These are phyloP conservation scores for Misgurnus mizolepis DNA, from an alignment of 2,113 vertebrate genomes.

Conservation along the genomic window DNA sequence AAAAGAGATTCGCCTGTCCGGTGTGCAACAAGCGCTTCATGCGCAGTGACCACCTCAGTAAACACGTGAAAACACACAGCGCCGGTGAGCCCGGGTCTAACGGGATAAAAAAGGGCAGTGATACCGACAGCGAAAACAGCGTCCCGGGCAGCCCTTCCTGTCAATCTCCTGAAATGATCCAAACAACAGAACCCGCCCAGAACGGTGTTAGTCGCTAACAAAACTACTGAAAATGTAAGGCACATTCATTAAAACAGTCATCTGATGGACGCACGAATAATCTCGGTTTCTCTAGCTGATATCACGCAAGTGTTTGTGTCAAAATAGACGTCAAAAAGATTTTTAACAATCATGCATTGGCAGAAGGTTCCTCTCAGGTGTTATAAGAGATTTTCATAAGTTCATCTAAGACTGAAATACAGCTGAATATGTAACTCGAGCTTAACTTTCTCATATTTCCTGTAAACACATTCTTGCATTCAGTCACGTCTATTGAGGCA, in stretches of 20 bases:
- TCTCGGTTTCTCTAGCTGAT: not conserved
- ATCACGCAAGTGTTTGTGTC: not conserved
- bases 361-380: constrained; percentile 31
- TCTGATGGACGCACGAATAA: no score
- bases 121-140: constrained; percentile 90
- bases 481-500: constrained; percentile 64
- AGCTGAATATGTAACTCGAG: not conserved
- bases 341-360: not conserved
- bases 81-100: constrained; percentile 68
- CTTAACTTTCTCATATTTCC: constrained; percentile 34
- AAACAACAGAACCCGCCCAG: constrained; percentile 65
- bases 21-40: constrained; percentile 91
- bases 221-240: not conserved
- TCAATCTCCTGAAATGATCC: constrained; percentile 82
- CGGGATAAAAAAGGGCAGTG: constrained; percentile 81
- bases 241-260: not conserved
- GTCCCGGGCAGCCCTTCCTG: constrained; percentile 81
- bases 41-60: constrained; percentile 93
- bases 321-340: not conserved
- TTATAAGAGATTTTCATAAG: constrained; percentile 9
- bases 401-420: not conserved
- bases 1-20: constrained; percentile 88
- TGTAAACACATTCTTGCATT: constrained; percentile 45
- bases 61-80: constrained; percentile 88
- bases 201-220: not conserved